A percentile compares a stretch with the other conserved stretches of the same genome.
phyloP scores from a whole-genome alignment of 2,113 vertebrate genomes.

The Trichomycterus rosablanca region DNA sequence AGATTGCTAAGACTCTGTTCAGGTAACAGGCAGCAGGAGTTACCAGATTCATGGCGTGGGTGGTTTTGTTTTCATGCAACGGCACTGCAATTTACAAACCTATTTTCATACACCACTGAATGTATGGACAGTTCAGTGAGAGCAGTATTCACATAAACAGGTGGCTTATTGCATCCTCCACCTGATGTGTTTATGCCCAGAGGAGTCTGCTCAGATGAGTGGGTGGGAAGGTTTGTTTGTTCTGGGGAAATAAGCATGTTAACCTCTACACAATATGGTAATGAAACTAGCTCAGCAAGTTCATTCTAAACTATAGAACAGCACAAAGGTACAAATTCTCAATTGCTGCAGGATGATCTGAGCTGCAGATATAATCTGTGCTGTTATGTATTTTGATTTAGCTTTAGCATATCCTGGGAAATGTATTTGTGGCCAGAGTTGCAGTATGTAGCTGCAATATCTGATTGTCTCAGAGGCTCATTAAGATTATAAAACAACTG shows the following conservation, averaged over 20 bases:
- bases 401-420: too few species aligned
- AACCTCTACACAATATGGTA: conserved; percentile 5
- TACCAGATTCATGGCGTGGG: conserved; percentile 27
- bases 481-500: too few species aligned
- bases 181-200: conserved; percentile 15
- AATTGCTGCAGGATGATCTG: too few species aligned
- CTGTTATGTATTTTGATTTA: too few species aligned
- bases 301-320: conserved; percentile 9
- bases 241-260: conserved; percentile 19
- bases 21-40: conserved; percentile 32
- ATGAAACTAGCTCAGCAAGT: background rate
- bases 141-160: background rate
- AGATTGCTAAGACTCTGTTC: conserved; percentile 46
- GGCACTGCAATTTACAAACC: background rate
- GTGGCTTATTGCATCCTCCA: conserved; percentile 2
- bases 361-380: too few species aligned
- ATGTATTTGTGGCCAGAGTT: too few species aligned
- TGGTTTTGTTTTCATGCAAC: conserved; percentile 22
- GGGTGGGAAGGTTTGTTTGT: conserved; percentile 22
- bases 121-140: background rate
- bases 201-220: conserved; percentile 23
- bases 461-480: too few species aligned
- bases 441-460: too few species aligned
- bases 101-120: conserved; percentile 4
- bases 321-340: too few species aligned